Conservation (phyloP, 2,888 invertebrate genomes). For the Athripsodes cinereus region DNA sequence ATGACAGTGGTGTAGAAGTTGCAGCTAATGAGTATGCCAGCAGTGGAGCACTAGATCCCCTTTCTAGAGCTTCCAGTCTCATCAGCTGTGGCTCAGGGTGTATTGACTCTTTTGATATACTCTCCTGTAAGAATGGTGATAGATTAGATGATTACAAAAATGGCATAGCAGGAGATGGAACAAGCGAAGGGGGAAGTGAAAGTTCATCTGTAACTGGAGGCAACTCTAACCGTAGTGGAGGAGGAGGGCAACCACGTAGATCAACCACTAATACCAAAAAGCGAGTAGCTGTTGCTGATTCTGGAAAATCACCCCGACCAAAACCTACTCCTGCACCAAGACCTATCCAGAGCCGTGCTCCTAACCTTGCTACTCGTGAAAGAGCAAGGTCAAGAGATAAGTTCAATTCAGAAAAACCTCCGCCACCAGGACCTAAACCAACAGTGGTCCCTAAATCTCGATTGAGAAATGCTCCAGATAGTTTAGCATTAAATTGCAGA, state of each 20-base stretch:
- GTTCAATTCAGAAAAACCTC: conserved; percentile 44
- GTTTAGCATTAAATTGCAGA: conserved; percentile 49
- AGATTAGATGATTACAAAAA: conserved; percentile 35
- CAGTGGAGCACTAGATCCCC: conserved; percentile 56
- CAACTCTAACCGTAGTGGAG: conserved; percentile 32
- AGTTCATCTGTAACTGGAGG: conserved; percentile 64
- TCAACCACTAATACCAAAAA: conserved; percentile 40
- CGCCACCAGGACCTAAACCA: conserved; percentile 40
- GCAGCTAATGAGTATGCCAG: conserved; percentile 61
- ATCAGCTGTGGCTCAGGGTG: conserved; percentile 73
- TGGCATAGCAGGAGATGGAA: conserved; percentile 41
- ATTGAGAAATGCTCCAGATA: conserved; percentile 39
- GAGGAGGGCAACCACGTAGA: conserved; percentile 42
- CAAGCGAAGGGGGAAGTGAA: conserved; percentile 70
- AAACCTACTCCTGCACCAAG: conserved; percentile 49
- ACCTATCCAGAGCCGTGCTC: conserved; percentile 46
- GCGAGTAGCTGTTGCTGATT: conserved; percentile 53
- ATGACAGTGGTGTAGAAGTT: conserved; percentile 77
- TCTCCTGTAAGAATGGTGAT: conserved; percentile 35
- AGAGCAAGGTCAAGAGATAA: conserved; percentile 57
- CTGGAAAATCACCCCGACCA: conserved; percentile 42
- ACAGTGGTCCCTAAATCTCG: conserved; percentile 36
- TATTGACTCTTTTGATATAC: conserved; percentile 42
- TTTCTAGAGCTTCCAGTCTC: conserved; percentile 72
- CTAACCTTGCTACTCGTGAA: conserved; percentile 50